Conservation (phyloP, 2,113 vertebrate species). For the Numenius arquata region DNA sequence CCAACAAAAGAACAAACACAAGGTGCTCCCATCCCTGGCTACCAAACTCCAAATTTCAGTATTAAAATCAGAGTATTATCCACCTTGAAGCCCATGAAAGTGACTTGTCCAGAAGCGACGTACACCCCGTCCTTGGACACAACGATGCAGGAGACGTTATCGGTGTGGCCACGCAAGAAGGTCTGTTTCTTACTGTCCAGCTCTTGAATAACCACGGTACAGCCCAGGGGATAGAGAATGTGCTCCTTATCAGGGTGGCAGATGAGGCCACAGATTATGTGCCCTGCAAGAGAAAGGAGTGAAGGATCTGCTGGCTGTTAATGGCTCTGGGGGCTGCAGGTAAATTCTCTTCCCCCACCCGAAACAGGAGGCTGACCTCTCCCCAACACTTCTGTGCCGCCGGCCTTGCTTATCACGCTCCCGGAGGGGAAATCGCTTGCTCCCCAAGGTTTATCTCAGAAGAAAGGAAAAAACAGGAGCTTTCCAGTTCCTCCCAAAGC, state of each 20-base stretch:
- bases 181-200: slow-evolving; percentile 77
- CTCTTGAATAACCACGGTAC: slow-evolving; percentile 80
- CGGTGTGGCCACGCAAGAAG: slow-evolving; percentile 86
- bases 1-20: neutral
- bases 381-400: neutral
- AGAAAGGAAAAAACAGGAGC: neutral
- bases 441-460: neutral
- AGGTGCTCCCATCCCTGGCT: neutral
- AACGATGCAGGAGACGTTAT: slow-evolving; percentile 84
- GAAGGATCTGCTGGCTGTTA: neutral
- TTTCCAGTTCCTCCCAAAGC: neutral
- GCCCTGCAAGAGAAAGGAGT: slow-evolving; percentile 70
- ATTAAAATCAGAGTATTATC: neutral
- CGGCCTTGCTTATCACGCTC: no score
- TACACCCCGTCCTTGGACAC: slow-evolving; percentile 81
- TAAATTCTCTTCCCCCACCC: no score
- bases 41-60: neutral
- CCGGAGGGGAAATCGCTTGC: neutral
- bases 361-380: neutral
- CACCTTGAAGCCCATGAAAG: slow-evolving; percentile 88
- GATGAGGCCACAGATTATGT: slow-evolving; percentile 79
- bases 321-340: accelerated
- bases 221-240: slow-evolving; percentile 87
- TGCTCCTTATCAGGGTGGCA: slow-evolving; percentile 85
- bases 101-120: slow-evolving; percentile 89